Conservation (phyloP, 2,797 vertebrate species). For the Myotis pilosus region DNA sequence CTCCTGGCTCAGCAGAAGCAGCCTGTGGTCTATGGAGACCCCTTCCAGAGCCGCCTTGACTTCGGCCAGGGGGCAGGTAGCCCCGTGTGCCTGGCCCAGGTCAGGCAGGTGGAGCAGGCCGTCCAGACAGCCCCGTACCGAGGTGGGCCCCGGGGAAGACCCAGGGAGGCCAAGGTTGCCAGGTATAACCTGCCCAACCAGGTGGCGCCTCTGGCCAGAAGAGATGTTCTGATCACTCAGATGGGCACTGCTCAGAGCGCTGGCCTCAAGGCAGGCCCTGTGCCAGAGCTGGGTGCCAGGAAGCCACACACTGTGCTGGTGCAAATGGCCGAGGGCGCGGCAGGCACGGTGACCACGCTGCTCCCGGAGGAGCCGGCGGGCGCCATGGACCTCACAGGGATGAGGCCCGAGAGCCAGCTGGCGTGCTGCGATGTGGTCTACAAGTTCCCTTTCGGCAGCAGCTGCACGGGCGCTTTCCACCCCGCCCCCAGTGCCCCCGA, state of each 20-base stretch:
- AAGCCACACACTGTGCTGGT: conserved; percentile 97
- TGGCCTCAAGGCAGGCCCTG: conserved; percentile 87
- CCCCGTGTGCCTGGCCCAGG: conserved; percentile 94
- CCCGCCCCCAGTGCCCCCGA: conserved; percentile 90
- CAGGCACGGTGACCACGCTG: conserved; percentile 91
- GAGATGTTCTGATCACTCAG: conserved; percentile 92
- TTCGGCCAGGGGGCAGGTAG: conserved; percentile 94
- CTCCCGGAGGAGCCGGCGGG: conserved; percentile 91
- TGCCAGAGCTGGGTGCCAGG: conserved; percentile 86
- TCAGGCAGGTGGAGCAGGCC: conserved; percentile 87
- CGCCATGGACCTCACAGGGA: conserved; percentile 94
- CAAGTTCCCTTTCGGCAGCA: conserved; percentile 95
- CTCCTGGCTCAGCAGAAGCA: conserved; percentile 94
- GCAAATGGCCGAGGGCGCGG: conserved; percentile 90
- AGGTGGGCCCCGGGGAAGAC: conserved; percentile 85
- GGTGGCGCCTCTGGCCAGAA: conserved; percentile 90
- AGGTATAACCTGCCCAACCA: conserved; percentile 94
- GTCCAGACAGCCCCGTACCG: conserved; percentile 81
- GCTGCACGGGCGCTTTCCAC: conserved; percentile 92
- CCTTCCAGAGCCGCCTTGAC: conserved; percentile 95
- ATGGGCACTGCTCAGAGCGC: conserved; percentile 85
- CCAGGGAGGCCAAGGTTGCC: conserved; percentile 94
- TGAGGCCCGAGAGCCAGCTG: conserved; percentile 95
- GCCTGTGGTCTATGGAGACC: conserved; percentile 94
- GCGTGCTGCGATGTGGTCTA: conserved; percentile 99